Evolutionary conservation across 2,113 vertebrate species (phyloP).

Genomic region (Coracopsis vasa): DNA sequence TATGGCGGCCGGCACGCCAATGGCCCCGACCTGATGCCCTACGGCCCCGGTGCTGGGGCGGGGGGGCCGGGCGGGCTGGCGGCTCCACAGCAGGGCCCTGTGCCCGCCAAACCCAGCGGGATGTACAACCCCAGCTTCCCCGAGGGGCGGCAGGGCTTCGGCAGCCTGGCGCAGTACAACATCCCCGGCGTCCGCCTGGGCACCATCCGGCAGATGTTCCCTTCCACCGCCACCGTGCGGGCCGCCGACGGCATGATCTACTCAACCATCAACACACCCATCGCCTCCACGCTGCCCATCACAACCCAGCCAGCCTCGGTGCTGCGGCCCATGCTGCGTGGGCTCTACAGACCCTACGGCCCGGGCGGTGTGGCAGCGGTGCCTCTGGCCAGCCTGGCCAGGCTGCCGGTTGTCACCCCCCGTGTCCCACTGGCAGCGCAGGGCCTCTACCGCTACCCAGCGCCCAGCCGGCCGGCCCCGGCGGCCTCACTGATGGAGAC

Average conservation of each 20-base stretch:
- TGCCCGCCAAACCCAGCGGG: conserved; percentile 82
- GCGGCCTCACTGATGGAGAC: conserved; percentile 79
- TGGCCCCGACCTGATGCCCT: conserved; percentile 83
- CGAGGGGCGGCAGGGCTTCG: conserved; percentile 82
- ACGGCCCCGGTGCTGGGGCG: conserved; percentile 75
- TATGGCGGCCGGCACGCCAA: conserved; percentile 84
- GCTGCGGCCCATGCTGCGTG: conserved; percentile 85
- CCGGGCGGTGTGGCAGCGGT: conserved; percentile 84
- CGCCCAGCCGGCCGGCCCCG: conserved; percentile 71
- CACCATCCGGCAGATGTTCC: conserved; percentile 85
- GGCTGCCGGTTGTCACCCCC: conserved; percentile 85
- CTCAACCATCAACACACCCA: conserved; percentile 97
- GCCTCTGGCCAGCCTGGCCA: conserved; percentile 88
- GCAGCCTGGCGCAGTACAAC: conserved; percentile 78
- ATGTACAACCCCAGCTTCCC: conserved; percentile 84
- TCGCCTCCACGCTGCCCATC: conserved; percentile 97
- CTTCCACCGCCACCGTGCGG: conserved; percentile 84
- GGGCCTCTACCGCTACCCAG: conserved; percentile 83
- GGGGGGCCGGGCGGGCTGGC: not conserved
- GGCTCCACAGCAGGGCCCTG: conserved; percentile 81
- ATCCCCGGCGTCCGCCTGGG: conserved; percentile 81
- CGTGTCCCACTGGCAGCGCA: conserved; percentile 85
- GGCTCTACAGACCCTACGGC: conserved; percentile 87
- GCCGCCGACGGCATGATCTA: conserved; percentile 98
- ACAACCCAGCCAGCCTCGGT: conserved; percentile 94